Conservation (phyloP, 2,797 vertebrate species). For the Antennarius maculatus region DNA sequence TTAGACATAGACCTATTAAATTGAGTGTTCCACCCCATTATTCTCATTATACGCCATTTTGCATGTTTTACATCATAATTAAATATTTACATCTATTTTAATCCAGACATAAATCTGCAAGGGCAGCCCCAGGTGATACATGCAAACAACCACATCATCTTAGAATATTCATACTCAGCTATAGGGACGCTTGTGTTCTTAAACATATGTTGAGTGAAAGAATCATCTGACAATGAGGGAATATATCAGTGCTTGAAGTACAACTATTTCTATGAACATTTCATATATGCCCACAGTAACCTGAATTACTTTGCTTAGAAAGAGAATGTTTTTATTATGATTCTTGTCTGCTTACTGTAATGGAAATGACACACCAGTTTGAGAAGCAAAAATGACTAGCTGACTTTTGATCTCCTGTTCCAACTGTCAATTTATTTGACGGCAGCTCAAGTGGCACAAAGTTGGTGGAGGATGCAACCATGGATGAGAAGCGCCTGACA, state of each 20-base stretch:
- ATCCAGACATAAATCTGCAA: slow-evolving; percentile 54
- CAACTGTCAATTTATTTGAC: slow-evolving; percentile 52
- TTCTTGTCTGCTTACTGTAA: slow-evolving; percentile 36
- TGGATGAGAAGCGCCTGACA: slow-evolving; percentile 37
- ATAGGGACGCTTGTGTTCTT: slow-evolving; percentile 49
- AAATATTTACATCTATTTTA: slow-evolving; percentile 57
- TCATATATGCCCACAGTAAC: slow-evolving; percentile 44
- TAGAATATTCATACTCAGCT: slow-evolving; percentile 46
- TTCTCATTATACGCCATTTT: slow-evolving; percentile 50
- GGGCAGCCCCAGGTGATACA: slow-evolving; percentile 60
- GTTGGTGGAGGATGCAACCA: slow-evolving; percentile 36
- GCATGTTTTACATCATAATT: slow-evolving; percentile 51
- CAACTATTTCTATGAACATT: slow-evolving; percentile 45
- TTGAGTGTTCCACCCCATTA: slow-evolving; percentile 44
- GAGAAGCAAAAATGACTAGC: slow-evolving; percentile 48
- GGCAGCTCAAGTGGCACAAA: slow-evolving; percentile 43
- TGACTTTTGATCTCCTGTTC: slow-evolving; percentile 60
- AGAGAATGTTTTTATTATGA: background rate
- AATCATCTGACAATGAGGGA: slow-evolving; percentile 50
- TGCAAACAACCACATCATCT: slow-evolving; percentile 52
- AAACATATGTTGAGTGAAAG: slow-evolving; percentile 48
- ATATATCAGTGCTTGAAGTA: slow-evolving; percentile 46
- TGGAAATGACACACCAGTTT: slow-evolving; percentile 41
- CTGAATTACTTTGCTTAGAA: slow-evolving; percentile 23
- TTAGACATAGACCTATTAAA: slow-evolving; percentile 54